These are phyloP conservation scores for Cotesia glomerata DNA, from an alignment of 1,140 invertebrate species.

Conservation along the genomic window DNA sequence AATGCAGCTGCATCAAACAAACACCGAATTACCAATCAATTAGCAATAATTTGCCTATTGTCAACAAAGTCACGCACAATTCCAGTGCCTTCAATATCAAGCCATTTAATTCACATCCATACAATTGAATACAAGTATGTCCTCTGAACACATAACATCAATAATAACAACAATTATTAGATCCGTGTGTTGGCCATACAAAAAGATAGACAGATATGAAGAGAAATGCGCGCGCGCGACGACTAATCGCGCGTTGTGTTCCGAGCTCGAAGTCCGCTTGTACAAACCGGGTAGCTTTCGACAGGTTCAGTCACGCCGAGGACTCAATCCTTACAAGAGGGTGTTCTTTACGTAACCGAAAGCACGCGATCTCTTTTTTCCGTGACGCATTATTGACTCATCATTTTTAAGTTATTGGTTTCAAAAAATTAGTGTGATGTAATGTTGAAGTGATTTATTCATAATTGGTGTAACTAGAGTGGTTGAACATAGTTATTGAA, in stretches of 20 bases:
- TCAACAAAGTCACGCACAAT: too few relatives aligned
- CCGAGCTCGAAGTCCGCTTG: not conserved
- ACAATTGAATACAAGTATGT: too few relatives aligned
- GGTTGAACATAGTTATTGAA: not conserved
- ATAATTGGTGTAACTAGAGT: not conserved
- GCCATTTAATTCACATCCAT: too few relatives aligned
- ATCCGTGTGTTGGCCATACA: not conserved
- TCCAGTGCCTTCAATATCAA: too few relatives aligned
- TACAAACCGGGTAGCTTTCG: slow-evolving; percentile 39
- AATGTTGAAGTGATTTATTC: too few relatives aligned
- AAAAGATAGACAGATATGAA: slow-evolving; percentile 11
- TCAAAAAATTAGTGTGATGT: not conserved
- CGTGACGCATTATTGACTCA: not conserved
- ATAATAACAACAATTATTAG: not conserved
- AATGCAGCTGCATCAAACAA: too few relatives aligned
- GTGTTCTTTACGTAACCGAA: slow-evolving; percentile 10
- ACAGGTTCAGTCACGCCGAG: slow-evolving; percentile 50
- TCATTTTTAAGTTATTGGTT: not conserved
- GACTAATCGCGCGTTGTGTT: slow-evolving; percentile 22
- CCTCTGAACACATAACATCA: too few relatives aligned
- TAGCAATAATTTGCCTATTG: too few relatives aligned
- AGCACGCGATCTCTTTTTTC: slow-evolving; percentile 7
- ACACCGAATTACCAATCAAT: too few relatives aligned
- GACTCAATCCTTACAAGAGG: slow-evolving; percentile 43
- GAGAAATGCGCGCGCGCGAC: slow-evolving; percentile 31